Conservation (phyloP, 2,888 invertebrate genomes). For the Stenodema calcarata region DNA sequence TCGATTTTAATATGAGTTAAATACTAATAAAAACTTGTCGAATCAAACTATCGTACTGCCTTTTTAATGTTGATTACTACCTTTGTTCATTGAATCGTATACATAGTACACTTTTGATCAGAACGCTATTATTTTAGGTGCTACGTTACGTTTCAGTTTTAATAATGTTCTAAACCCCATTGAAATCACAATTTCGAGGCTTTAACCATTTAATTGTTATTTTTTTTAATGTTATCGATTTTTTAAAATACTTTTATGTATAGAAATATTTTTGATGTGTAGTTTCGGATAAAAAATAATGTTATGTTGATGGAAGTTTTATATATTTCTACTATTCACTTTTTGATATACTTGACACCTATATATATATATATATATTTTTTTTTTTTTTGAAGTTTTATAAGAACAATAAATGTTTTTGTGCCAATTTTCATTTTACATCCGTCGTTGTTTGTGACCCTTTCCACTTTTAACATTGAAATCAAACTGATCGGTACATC, state of each 20-base stretch:
- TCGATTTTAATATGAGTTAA: not conserved
- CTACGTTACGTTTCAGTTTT: too few species aligned
- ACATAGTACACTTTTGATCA: not conserved
- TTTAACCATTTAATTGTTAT: not conserved
- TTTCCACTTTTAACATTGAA: too few species aligned
- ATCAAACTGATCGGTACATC: too few species aligned
- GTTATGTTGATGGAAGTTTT: not conserved
- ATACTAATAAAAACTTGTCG: not conserved
- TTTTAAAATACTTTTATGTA: not conserved
- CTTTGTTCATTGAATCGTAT: not conserved
- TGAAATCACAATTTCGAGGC: not conserved
- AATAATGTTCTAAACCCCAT: too few species aligned
- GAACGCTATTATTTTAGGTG: too few species aligned
- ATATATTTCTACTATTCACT: not conserved
- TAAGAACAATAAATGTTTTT: not conserved
- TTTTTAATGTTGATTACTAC: not conserved
- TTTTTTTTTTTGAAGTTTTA: not conserved
- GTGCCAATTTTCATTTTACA: not conserved
- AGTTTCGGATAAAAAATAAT: not conserved
- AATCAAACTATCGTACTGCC: not conserved
- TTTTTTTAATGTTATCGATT: not conserved
- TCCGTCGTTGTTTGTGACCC: too few species aligned
- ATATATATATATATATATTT: not conserved
- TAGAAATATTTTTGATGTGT: not conserved
- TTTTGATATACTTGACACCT: too few species aligned